Base-by-base conservation (phyloP, 2,797 vertebrate genomes). In the Lacerta agilis region DNA sequence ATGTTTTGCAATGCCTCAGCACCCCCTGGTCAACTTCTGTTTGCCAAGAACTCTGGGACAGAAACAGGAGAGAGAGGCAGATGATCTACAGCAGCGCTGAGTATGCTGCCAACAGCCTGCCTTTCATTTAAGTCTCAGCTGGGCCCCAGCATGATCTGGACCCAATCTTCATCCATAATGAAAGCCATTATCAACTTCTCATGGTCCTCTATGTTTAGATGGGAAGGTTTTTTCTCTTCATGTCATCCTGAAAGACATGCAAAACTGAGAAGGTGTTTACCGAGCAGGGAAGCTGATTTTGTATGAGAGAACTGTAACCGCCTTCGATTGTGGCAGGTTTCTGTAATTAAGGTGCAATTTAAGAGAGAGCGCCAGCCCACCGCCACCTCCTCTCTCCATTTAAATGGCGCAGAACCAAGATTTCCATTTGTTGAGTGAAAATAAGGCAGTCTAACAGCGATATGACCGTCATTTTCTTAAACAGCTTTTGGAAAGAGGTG, bases 41-140 rank as follows among this genome's bases (percentile, higher is more conserved):
- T 95, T 89, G 45, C 80, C 82, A 90, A 78, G 71, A 94, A 82
- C 73, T 33, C 82, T 49, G 55, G 2, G 10, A 18, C 8, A 85
- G 38, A 86, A 64, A 13, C 77, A 33, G 18, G 36, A 73, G 58
- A 75, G 72, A 58, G 69, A 41, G 36, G 36, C 66, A 67, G 88
- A 64, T 89, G 58, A 86, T 79, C 66, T 72, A 36, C 83, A 0
- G 0, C 29, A 25, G 79, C 43, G 83, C n/a, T 25, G 76, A 92
- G 90, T 92, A 87, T 89, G 89, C 92, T 86, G 71, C 83, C 84
- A 86, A 85, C 27, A 64, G 33, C 76, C 92, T 94, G 88, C 33
- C 86, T n/a, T 88, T 94, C 90, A 92, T 90, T 93, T 83, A 83
- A 77, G 86, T 55, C 86, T 90, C 92, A 89, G 77, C 72, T 87